Evolutionary conservation across 1,140 invertebrate species (phyloP), one percentile per base, ranked within the genome.

Genomic region (Odontomachus brunneus): DNA sequence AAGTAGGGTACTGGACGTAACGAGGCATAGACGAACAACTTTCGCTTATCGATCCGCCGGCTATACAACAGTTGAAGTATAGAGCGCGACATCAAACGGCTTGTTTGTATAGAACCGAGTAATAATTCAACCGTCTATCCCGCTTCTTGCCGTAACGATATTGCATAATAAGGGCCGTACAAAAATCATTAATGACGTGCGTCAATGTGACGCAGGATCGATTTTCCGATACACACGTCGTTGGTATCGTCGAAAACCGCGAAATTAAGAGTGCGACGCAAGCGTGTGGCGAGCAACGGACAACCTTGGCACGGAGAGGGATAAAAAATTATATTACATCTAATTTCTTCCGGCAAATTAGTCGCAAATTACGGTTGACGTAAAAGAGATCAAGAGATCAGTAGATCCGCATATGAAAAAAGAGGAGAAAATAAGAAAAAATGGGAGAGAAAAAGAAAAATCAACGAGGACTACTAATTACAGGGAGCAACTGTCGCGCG

Each of bases 31-130:
- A 44, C 22, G 63, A 69, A 57, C 53, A 69, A 80, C 75, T 80
- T 71, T 80, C 63, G 22, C 33, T 69, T 38, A 80, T 80, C 75
- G 75, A 80, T 80, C 65, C 51, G 38, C 38, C 26, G n/a, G 19
- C n/a, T 53, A 24, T 4, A 71, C 55, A 33, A 24, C 29, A 29
- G 22, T 78, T 69, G 33, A 57, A 69, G 75, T 57, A 80, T 48
- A 76, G 3, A 44, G 9, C 38, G 38, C 38, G 38, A 24, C 29
- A 65, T 80, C 33, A 69, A 80, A 71, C 38, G 24, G 53, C 65
- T 80, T 71, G 65, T 71, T 80, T 80, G 22, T 44, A 57, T 57
- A 71, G 51, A 69, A n/a, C n/a, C 33, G 12, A 19, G 49, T 80
- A 80, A 78, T 78, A 78, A 80, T 80, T 71, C 65, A 80, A 29